Conservation (phyloP, 2,113 vertebrate species). For the Eleginops maclovinus region DNA sequence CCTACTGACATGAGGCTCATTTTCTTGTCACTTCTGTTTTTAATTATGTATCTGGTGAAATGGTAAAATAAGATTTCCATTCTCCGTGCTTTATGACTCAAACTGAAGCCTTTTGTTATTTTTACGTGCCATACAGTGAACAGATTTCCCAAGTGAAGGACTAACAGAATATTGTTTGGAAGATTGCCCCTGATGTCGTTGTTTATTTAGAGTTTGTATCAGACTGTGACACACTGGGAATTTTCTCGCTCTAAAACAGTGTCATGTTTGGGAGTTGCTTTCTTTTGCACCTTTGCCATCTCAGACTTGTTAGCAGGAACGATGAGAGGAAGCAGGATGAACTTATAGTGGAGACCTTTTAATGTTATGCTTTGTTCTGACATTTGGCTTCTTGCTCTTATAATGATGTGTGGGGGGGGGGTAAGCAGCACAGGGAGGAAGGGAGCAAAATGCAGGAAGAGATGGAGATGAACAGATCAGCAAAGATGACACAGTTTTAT, state of each 20-base stretch:
- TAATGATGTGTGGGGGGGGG: conserved; percentile 23
- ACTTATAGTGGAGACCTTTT: conserved; percentile 52
- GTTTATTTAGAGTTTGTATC: conserved; percentile 1
- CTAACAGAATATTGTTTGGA: no score
- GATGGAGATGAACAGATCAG: background rate
- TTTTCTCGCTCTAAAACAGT: conserved; percentile 1
- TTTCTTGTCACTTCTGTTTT: conserved; percentile 19
- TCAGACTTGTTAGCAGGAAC: conserved; percentile 17
- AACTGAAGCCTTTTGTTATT: background rate
- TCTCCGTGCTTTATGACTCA: background rate
- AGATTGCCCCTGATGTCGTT: background rate
- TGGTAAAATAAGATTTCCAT: background rate
- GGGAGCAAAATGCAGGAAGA: conserved; percentile 6
- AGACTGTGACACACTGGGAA: background rate
- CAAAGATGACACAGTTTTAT: background rate
- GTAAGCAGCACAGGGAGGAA: background rate
- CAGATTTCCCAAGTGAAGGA: background rate
- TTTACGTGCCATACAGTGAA: background rate
- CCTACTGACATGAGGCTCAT: conserved; percentile 19
- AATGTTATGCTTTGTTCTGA: conserved; percentile 51
- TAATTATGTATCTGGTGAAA: background rate
- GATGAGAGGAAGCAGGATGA: conserved; percentile 17
- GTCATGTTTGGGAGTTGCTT: conserved; percentile 12
- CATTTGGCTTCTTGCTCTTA: conserved; percentile 57
- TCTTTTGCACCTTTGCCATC: conserved; percentile 24